phyloP scores from a whole-genome alignment of 2,888 invertebrate species.

The Cephus spinipes region DNA sequence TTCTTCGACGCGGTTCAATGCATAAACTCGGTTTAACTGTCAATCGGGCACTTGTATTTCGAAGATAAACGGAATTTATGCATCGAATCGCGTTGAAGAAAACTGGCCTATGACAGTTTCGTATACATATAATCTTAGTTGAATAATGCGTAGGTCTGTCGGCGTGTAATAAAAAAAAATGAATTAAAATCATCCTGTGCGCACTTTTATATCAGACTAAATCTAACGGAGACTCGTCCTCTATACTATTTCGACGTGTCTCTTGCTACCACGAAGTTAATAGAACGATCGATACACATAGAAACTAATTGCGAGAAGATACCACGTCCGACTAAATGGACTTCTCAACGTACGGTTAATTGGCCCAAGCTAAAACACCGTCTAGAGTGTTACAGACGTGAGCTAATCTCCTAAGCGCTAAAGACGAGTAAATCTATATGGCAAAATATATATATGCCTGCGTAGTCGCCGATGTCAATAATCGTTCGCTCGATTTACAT shows the following conservation, averaged over 20 bases:
- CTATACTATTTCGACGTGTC: not conserved
- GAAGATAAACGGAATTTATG: too few species aligned
- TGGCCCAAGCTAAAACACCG: not conserved
- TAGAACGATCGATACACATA: not conserved
- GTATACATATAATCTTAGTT: not conserved
- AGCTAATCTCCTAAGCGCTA: not conserved
- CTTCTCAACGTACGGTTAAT: not conserved
- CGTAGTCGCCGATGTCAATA: not conserved
- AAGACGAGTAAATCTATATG: not conserved
- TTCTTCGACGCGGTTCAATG: too few species aligned
- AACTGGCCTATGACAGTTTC: not conserved
- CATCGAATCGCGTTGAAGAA: too few species aligned
- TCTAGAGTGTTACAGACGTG: not conserved
- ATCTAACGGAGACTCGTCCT: not conserved
- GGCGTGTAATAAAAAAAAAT: not conserved
- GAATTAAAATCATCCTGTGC: not conserved
- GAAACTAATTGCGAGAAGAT: not conserved
- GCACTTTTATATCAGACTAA: not conserved
- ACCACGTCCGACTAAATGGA: not conserved
- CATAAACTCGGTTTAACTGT: too few species aligned
- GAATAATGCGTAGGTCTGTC: not conserved
- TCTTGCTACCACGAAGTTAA: not conserved
- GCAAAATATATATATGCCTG: not conserved
- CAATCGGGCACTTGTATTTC: too few species aligned
- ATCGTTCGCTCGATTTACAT: not conserved